These are phyloP conservation scores for Drosophila truncata DNA, from an alignment of 1,140 invertebrate species.

Conservation along the genomic window DNA sequence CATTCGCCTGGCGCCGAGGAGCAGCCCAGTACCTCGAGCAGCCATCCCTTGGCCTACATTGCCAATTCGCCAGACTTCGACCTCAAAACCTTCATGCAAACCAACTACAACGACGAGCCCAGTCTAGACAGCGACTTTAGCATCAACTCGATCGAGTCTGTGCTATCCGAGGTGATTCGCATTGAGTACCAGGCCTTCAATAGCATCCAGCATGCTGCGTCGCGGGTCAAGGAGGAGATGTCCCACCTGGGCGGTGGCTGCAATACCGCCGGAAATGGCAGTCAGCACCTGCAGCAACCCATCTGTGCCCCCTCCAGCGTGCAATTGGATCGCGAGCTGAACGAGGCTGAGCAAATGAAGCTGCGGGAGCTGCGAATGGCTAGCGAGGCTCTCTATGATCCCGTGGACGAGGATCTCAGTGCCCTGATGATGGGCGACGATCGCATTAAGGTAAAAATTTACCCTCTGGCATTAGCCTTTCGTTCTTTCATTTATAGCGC, in stretches of 20 bases:
- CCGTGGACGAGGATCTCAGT: conserved; percentile 92
- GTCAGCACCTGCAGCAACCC: conserved; percentile 62
- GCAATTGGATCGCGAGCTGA: conserved; percentile 89
- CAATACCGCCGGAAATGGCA: conserved; percentile 19
- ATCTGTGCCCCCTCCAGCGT: conserved; percentile 66
- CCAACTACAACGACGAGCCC: conserved; percentile 58
- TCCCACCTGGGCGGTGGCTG: conserved; percentile 36
- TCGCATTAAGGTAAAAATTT: conserved; percentile 87
- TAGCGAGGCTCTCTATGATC: conserved; percentile 92
- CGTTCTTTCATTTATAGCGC: conserved; percentile 33
- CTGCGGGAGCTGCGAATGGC: conserved; percentile 93
- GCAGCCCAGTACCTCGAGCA: conserved; percentile 69
- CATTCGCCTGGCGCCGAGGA: conserved; percentile 60
- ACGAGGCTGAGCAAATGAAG: conserved; percentile 93
- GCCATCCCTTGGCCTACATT: conserved; percentile 52
- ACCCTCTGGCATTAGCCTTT: conserved; percentile 26
- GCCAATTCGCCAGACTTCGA: conserved; percentile 70
- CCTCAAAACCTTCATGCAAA: conserved; percentile 65
- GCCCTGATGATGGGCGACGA: conserved; percentile 88
- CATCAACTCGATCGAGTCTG: conserved; percentile 91
- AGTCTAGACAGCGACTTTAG: conserved; percentile 63
- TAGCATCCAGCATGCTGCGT: conserved; percentile 71
- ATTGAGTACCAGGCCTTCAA: conserved; percentile 89
- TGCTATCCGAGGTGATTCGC: conserved; percentile 93
- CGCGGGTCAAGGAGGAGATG: conserved; percentile 74